These are phyloP conservation scores for Sphaerodactylus townsendi DNA, from an alignment of 2,113 vertebrate genomes.

Conservation along the genomic window DNA sequence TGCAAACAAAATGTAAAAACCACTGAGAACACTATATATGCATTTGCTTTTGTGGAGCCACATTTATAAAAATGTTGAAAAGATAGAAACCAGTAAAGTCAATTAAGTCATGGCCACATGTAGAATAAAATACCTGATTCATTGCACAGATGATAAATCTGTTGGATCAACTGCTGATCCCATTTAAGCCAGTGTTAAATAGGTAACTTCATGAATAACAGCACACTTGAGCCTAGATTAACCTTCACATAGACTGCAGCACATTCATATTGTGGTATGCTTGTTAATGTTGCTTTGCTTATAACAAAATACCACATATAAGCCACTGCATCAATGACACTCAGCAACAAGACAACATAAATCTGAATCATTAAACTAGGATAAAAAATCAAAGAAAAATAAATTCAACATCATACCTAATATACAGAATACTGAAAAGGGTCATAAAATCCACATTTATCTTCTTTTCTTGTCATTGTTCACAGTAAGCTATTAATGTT, in stretches of 20 bases:
- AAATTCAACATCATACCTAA: not conserved
- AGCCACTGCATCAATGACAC: not conserved
- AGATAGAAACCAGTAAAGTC: not conserved
- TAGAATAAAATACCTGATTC: not conserved
- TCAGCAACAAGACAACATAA: not conserved
- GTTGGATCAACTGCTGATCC: slow-evolving; percentile 2
- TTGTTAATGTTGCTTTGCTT: not conserved
- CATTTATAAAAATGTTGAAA: slow-evolving; percentile 1
- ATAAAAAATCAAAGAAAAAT: not conserved
- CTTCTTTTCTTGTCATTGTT: not conserved
- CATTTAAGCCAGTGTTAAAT: not conserved
- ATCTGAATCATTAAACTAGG: not conserved
- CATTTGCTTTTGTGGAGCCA: not conserved
- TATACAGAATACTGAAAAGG: not conserved
- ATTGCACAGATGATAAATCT: not conserved
- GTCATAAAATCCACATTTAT: not conserved
- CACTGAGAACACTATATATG: not conserved
- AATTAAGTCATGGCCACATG: not conserved
- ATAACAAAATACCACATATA: not conserved
- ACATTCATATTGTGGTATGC: not conserved
- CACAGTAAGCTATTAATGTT: not conserved
- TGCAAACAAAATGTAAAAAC: not conserved
- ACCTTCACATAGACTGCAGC: not conserved
- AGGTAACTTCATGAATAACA: not conserved
- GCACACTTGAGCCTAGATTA: not conserved